Base-by-base conservation (phyloP, 37 sponge, comb jelly and placozoan species). In the Aplysina aerophoba region DNA sequence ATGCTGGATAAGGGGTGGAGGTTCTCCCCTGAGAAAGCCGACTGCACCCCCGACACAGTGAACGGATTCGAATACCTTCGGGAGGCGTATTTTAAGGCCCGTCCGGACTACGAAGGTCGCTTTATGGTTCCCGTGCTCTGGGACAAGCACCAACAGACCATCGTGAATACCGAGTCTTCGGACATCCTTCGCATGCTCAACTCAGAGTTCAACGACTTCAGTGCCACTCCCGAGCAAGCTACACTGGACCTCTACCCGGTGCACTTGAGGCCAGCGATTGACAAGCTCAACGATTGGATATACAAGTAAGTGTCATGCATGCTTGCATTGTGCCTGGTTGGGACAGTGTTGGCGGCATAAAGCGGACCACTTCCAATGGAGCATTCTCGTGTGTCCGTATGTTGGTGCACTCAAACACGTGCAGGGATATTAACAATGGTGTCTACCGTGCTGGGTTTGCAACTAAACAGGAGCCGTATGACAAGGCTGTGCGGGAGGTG, bases 371-470 rank as follows among this genome's bases (percentile, higher is more conserved):
- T 62, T 27, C 15, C 13, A 20, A 59, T 21, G 17, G 20, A 59
- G 20, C 17, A 67, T 67, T n/a, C 20, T 67, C 27, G 20, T 82
- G 33, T 44, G 24, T 40, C 16, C 38, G 15, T n/a, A n/a, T n/a
- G n/a, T n/a, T n/a, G n/a, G n/a, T 8, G 50, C 50, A 44, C 55
- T 14, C 30, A 53, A 33, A 28, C 13, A 16, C 41, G 8, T 82
- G 38, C 66, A 93, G 95, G 79, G 86, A 89, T 22, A 89, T 96
- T 69, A 97, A 97, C 81, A 93, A 90, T 90, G 96, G 93, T 27
- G 97, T 97, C 74, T 97, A 97, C 55, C 73, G 87, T 25, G 79
- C 91, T 39, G 97, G 97, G 25, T 95, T 95, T 93, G 97, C 97
- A 50, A 91, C 91, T 0, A 86, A 79, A n/a, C 97, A 97, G 53